Evolutionary conservation across 1,140 invertebrate species (phyloP), one percentile per base, ranked within the genome.

Genomic region (Cyrtorhinus lividipennis): DNA sequence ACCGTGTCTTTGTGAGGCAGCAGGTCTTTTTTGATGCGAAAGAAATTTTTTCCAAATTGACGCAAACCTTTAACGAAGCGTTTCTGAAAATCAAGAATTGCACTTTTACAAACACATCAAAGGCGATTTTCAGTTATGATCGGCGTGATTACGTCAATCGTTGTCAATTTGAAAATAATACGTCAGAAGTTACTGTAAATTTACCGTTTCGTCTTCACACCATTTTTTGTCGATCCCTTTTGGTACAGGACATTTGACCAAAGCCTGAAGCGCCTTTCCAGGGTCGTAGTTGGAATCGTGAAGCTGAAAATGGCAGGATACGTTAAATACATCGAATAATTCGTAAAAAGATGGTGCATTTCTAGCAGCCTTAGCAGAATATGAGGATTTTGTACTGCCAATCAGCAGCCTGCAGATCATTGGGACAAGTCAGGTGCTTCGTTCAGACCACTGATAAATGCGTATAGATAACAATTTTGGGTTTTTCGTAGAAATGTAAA

Each of bases 11-110:
- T 95, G 72, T 95, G 90, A 62, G 94, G 92, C 65, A 98, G 78
- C 61, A 98, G 79, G 75, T 98, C 95, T 76, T 96, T 96, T 66
- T 87, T 81, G 68, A 99, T 98, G 69, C 94, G 87, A 74, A 95
- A 96, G 77, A 99, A 99, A 78, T 99, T 98, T 78, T 99, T 99
- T 68, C 96, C 96, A 80, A 96, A 95, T 73, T 95, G 92, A 64
- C 94, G 81, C 62, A 99, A 81, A 67, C 96, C 96, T 80, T 98
- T 98, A 60, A 96, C 92, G 80, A 99, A 99, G 67, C 92, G 83
- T 81, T 97, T 96, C 73, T 85, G 71, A 48, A 75, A 73, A 60
- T 63, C 56, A 66, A 68, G 38, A 65, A 59, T 13, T n/a, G n/a
- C n/a, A n/a, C n/a, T n/a, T n/a, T n/a, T n/a, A n/a, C n/a, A n/a